phyloP scores from a whole-genome alignment of 2,113 vertebrate genomes.

The Notothenia coriiceps region DNA sequence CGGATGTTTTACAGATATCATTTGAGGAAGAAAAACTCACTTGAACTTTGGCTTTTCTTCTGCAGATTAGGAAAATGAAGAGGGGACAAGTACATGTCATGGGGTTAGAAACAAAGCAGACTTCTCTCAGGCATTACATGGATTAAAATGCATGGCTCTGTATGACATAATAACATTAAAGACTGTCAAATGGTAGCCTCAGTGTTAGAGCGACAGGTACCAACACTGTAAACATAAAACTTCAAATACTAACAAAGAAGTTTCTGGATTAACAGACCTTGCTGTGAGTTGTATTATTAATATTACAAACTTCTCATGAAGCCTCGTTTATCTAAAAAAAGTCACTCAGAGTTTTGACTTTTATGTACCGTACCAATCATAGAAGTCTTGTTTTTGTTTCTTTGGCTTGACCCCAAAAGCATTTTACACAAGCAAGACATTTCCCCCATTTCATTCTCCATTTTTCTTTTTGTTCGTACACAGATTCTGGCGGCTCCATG shows the following conservation, averaged over 20 bases:
- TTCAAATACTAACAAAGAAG: not conserved
- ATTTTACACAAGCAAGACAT: slow-evolving; percentile 51
- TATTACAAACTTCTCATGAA: no score
- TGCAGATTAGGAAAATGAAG: slow-evolving; percentile 79
- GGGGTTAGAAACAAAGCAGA: slow-evolving; percentile 74
- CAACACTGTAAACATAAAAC: slow-evolving; percentile 11
- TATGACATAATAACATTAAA: not conserved
- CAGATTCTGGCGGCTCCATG: slow-evolving; percentile 66
- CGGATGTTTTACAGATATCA: slow-evolving; percentile 3
- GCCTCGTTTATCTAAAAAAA: not conserved
- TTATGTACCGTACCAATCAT: not conserved
- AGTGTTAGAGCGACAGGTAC: slow-evolving; percentile 37
- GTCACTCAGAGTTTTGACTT: not conserved
- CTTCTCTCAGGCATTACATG: slow-evolving; percentile 51
- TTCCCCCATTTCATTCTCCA: slow-evolving; percentile 13
- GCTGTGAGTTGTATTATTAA: slow-evolving; percentile 16
- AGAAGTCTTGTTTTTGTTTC: slow-evolving; percentile 6
- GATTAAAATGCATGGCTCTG: slow-evolving; percentile 15
- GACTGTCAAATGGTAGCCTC: not conserved
- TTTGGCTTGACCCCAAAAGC: slow-evolving; percentile 79
- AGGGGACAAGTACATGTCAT: slow-evolving; percentile 79
- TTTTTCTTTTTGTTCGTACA: not conserved
- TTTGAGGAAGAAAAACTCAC: slow-evolving; percentile 83
- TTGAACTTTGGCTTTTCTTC: slow-evolving; percentile 94
- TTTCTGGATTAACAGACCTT: slow-evolving; percentile 1